These are phyloP conservation scores for Hypercompe scribonia DNA, from an alignment of 2,888 invertebrate species.

Conservation along the genomic window DNA sequence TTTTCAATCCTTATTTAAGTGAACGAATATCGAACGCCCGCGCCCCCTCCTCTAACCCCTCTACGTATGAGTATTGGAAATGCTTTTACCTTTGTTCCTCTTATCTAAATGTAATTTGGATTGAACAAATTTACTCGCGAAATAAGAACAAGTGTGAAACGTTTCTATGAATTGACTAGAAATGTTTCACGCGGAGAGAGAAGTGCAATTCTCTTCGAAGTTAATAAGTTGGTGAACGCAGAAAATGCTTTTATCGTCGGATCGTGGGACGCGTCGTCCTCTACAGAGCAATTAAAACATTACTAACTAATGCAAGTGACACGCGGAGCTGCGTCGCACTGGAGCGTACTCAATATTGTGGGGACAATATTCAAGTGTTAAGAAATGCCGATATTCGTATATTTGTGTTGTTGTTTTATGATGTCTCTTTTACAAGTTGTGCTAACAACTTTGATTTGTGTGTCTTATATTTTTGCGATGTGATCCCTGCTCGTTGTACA, in stretches of 20 bases:
- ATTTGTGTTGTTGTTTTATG: conserved; percentile 10
- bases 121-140: conserved; percentile 12
- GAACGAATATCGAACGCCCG: conserved; percentile 34
- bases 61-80: conserved; percentile 23
- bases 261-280: not conserved
- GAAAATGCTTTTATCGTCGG: conserved; percentile 2
- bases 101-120: conserved; percentile 25
- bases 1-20: conserved; percentile 49
- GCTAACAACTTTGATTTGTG: conserved; percentile 16
- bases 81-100: conserved; percentile 30
- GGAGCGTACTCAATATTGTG: not conserved
- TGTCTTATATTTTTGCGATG: conserved; percentile 2
- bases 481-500: not conserved
- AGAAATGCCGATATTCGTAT: not conserved
- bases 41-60: not conserved
- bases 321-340: not conserved
- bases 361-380: not conserved
- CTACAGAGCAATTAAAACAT: conserved; percentile 6
- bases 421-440: conserved; percentile 13
- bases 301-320: not conserved
- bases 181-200: not conserved
- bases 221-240: not conserved
- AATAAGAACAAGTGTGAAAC: not conserved
- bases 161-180: not conserved
- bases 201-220: not conserved